A percentile compares a stretch with the other conserved stretches of the same genome.
Evolutionary conservation across 30 jellyfish, hydroid and myxozoan genomes (phyloP).

Genomic region (Turritopsis rubra): DNA sequence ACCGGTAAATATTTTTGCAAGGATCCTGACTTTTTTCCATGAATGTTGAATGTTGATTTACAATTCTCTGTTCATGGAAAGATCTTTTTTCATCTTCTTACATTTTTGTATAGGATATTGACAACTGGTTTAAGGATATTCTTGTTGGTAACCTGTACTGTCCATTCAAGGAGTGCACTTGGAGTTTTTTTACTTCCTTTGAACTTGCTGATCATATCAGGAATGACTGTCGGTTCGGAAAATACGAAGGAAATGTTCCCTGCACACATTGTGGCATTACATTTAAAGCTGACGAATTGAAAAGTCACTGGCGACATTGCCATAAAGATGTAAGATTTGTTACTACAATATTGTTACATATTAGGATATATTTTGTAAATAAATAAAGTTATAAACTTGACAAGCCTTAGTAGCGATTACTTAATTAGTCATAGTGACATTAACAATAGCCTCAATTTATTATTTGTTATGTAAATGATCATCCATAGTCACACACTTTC

Average conservation of each 20-base stretch:
- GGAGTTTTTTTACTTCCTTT: conserved; percentile 31
- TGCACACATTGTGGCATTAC: conserved; percentile 24
- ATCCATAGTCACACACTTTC: too few relatives aligned
- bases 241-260: conserved; percentile 14
- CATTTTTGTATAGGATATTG: neutral
- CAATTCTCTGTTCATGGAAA: neutral
- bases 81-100: neutral
- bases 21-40: neutral
- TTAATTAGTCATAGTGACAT: too few relatives aligned
- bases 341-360: too few relatives aligned
- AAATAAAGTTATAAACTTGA: too few relatives aligned
- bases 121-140: conserved; percentile 20
- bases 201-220: conserved; percentile 24
- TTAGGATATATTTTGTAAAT: too few relatives aligned
- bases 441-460: too few relatives aligned
- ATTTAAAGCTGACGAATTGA: conserved; percentile 1
- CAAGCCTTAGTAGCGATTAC: too few relatives aligned
- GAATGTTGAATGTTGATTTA: neutral
- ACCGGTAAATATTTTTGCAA: neutral
- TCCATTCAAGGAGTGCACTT: conserved; percentile 21
- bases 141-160: conserved; percentile 14
- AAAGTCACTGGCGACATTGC: conserved; percentile 2
- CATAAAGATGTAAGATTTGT: conserved; percentile 15
- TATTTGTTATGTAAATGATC: too few relatives aligned
- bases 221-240: conserved; percentile 16